Conservation (phyloP, 2,113 vertebrate genomes). For the Tachuris rubrigastra region DNA sequence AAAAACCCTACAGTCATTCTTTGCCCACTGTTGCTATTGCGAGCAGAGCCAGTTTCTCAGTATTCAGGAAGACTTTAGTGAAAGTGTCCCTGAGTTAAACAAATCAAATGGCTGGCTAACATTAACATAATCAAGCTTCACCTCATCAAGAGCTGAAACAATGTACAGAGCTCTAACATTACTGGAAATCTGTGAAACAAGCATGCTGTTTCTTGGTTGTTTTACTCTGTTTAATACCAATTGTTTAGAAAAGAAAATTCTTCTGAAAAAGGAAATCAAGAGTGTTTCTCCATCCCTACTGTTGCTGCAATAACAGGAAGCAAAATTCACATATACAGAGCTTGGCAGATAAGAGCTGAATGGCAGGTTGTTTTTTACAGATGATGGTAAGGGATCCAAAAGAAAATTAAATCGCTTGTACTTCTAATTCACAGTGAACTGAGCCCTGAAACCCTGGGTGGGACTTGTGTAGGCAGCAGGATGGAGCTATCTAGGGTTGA, state of each 20-base stretch:
- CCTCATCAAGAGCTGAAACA: conserved; percentile 65
- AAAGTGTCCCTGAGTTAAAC: conserved; percentile 18
- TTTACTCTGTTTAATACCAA: conserved; percentile 76
- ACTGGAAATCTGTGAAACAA: conserved; percentile 76
- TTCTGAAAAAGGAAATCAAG: conserved; percentile 75
- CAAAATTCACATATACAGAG: conserved; percentile 75
- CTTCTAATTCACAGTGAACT: neutral
- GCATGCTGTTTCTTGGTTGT: conserved; percentile 64
- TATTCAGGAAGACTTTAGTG: neutral
- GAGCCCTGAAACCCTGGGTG: neutral
- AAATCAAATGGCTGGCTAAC: conserved; percentile 38
- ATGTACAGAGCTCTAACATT: conserved; percentile 61
- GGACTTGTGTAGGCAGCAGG: neutral
- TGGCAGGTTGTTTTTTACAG: conserved; percentile 63
- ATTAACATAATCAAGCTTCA: conserved; percentile 51
- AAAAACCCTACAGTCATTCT: neutral
- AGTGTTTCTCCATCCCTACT: conserved; percentile 72
- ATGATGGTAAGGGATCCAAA: conserved; percentile 45
- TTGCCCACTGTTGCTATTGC: neutral
- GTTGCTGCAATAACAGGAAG: conserved; percentile 82
- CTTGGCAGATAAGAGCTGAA: conserved; percentile 79
- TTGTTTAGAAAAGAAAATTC: conserved; percentile 80
- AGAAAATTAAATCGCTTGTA: conserved; percentile 46
- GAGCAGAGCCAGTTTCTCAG: neutral
- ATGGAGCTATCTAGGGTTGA: neutral